Conservation (phyloP, 2,113 vertebrate species). For the Agelaius tricolor region DNA sequence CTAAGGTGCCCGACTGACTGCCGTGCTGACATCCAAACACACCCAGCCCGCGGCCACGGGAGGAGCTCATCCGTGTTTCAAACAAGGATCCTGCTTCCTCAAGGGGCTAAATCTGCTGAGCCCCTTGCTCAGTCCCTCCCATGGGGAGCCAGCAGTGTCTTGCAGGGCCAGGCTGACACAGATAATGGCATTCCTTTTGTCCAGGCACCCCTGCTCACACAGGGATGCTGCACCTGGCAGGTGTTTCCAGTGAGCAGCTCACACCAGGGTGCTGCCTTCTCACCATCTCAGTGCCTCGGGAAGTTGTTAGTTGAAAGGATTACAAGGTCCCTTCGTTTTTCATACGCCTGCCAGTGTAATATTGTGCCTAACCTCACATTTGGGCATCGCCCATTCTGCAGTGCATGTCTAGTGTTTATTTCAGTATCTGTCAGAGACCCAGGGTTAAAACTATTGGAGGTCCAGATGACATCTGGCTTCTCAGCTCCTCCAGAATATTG, state of each 20-base stretch:
- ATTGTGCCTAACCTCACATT: neutral
- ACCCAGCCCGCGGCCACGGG: rapidly evolving
- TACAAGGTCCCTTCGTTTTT: slow-evolving; percentile 11
- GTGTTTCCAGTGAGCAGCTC: neutral
- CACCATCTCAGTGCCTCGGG: neutral
- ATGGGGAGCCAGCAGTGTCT: neutral
- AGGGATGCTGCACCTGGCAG: neutral
- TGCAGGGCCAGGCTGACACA: neutral
- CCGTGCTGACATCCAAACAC: neutral
- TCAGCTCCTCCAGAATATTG: slow-evolving; percentile 76
- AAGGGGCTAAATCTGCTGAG: rapidly evolving
- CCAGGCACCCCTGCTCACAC: neutral
- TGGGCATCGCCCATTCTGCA: slow-evolving; percentile 47
- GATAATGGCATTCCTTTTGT: neutral
- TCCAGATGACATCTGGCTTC: slow-evolving; percentile 85
- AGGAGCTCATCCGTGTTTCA: rapidly evolving
- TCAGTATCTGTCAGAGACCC: slow-evolving; percentile 75
- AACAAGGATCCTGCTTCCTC: rapidly evolving
- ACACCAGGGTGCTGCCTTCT: neutral
- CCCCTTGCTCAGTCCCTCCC: rapidly evolving
- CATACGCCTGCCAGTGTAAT: neutral
- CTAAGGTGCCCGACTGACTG: neutral
- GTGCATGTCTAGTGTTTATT: slow-evolving; percentile 46
- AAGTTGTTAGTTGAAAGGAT: neutral
- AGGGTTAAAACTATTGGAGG: slow-evolving; percentile 80